phyloP scores from a whole-genome alignment of 2,888 invertebrate genomes.

The Hipparchia sbordonii region DNA sequence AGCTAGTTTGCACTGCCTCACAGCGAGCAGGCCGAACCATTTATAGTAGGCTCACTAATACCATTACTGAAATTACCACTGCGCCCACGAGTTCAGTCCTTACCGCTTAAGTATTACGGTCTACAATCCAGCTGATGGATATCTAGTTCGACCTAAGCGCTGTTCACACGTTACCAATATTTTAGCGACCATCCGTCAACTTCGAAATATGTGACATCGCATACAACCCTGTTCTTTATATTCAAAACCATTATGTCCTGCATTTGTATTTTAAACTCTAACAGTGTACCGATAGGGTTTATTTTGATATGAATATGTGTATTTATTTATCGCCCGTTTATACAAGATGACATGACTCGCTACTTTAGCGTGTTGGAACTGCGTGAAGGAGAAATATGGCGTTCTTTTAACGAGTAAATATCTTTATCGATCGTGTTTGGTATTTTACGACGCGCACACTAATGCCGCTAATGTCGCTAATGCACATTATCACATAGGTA shows the following conservation, averaged over 20 bases:
- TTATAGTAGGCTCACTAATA: constrained; percentile 34
- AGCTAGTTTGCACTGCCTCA: constrained; percentile 5
- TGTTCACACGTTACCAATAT: constrained; percentile 38
- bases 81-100: not conserved
- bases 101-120: constrained; percentile 4
- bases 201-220: constrained; percentile 34
- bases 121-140: not conserved
- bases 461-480: constrained; percentile 10
- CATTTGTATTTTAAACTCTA: not conserved
- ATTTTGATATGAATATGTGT: not conserved
- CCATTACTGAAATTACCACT: constrained; percentile 8
- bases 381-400: constrained; percentile 21
- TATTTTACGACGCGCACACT: constrained; percentile 1
- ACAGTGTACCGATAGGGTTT: not conserved
- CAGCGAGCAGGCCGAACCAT: constrained; percentile 26
- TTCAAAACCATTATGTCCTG: constrained; percentile 20
- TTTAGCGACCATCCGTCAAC: constrained; percentile 40
- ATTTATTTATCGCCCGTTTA: constrained; percentile 23
- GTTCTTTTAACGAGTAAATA: constrained; percentile 13
- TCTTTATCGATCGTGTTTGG: constrained; percentile 7
- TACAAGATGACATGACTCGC: constrained; percentile 24
- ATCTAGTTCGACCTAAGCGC: constrained; percentile 17
- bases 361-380: constrained; percentile 19
- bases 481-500: not conserved
- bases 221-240: constrained; percentile 27